phyloP scores from a whole-genome alignment of 2,797 vertebrate species.

The Anomalospiza imberbis region DNA sequence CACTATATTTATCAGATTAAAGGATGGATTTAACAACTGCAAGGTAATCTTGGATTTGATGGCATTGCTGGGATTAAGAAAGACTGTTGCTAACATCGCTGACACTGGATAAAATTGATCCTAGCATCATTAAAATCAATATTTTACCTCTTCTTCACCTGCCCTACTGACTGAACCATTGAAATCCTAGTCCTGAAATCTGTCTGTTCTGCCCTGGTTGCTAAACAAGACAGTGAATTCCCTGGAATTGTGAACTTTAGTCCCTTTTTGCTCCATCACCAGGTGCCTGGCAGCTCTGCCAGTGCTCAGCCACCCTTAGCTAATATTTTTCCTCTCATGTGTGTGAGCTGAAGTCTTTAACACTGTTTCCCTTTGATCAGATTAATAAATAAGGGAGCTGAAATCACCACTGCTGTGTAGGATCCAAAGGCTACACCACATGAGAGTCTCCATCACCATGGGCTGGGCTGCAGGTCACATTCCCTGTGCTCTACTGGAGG shows the following conservation, averaged over 20 bases:
- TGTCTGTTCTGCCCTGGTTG: not conserved
- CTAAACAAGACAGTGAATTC: fast-evolving
- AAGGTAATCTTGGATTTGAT: not conserved
- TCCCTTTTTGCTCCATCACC: not conserved
- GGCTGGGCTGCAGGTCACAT: not conserved
- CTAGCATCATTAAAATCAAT: not conserved
- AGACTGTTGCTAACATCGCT: not conserved
- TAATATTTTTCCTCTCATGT: not conserved
- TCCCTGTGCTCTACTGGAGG: not conserved
- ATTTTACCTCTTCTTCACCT: not conserved
- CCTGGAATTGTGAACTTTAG: not conserved
- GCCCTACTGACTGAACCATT: not conserved
- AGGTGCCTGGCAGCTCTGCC: not conserved
- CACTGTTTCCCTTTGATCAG: not conserved
- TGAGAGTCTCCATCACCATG: not conserved
- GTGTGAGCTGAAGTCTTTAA: not conserved
- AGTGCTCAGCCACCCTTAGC: not conserved
- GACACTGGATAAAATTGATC: not conserved
- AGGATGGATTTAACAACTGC: not conserved
- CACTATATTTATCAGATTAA: not conserved
- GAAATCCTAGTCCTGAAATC: not conserved
- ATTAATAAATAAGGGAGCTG: not conserved
- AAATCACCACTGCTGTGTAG: not conserved
- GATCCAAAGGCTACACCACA: not conserved
- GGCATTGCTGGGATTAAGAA: not conserved